Evolutionary conservation across 1,140 invertebrate genomes (phyloP).

Genomic region (Bradysia coprophila): DNA sequence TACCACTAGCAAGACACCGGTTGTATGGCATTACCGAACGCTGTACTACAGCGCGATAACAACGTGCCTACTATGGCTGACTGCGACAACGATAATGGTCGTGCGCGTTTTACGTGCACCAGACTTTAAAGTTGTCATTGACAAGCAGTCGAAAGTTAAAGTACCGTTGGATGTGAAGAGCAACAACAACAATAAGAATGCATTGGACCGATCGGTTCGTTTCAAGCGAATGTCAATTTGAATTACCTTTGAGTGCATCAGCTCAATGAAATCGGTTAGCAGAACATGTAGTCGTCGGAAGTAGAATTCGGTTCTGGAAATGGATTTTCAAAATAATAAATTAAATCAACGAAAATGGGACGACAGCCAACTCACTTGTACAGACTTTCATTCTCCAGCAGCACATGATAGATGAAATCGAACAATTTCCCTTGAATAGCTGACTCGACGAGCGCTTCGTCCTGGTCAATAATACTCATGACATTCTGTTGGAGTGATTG

Average conservation of each 20-base stretch:
- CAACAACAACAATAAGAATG: too few species aligned
- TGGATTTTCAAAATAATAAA: constrained; percentile 1
- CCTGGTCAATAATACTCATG: constrained; percentile 38
- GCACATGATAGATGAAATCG: constrained; percentile 47
- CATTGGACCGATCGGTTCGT: too few species aligned
- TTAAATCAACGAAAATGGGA: constrained; percentile 7
- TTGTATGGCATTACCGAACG: too few species aligned
- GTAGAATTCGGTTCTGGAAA: constrained; percentile 38
- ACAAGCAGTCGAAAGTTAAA: too few species aligned
- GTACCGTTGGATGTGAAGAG: too few species aligned
- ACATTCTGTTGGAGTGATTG: constrained; percentile 11
- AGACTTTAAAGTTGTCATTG: too few species aligned
- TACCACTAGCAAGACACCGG: too few species aligned
- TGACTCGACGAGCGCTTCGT: constrained; percentile 52
- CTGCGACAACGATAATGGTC: too few species aligned
- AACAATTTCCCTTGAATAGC: constrained; percentile 70
- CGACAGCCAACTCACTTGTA: constrained; percentile 57
- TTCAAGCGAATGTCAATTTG: too few species aligned
- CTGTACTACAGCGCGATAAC: too few species aligned
- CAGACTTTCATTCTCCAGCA: constrained; percentile 51
- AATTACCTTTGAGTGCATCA: constrained; percentile 86
- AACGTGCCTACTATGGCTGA: too few species aligned
- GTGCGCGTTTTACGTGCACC: too few species aligned
- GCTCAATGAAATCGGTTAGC: constrained; percentile 80
- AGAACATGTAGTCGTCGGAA: constrained; percentile 65